Percentiles rank a stretch among this genome's conserved stretches.
Conservation (phyloP, 2,113 vertebrate genomes). For the Oxyura jamaicensis region DNA sequence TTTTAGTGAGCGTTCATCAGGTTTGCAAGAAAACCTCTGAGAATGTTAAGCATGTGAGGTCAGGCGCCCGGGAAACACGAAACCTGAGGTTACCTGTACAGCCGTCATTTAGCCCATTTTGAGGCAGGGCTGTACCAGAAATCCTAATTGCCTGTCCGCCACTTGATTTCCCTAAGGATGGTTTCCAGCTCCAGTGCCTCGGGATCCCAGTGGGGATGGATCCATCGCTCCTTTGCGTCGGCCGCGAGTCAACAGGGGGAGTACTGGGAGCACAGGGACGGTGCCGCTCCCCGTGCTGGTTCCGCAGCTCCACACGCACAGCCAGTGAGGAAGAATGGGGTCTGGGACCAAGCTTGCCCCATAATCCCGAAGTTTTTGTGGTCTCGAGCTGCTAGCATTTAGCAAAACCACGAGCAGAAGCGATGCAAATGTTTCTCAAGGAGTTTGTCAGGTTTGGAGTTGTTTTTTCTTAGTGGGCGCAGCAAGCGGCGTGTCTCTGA, state of each 20-base stretch:
- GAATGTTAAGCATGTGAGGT: neutral
- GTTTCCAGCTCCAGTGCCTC: neutral
- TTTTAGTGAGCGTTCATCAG: accelerated
- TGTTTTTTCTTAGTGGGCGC: neutral
- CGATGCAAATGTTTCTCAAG: neutral
- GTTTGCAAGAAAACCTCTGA: neutral
- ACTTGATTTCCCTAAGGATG: neutral
- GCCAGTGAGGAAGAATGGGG: neutral
- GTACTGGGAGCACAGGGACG: conserved; percentile 1
- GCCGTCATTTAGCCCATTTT: accelerated
- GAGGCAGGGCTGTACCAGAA: neutral
- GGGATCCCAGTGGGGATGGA: neutral
- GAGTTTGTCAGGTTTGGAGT: neutral
- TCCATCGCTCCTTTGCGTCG: accelerated
- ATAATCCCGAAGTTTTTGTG: neutral
- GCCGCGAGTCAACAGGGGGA: neutral
- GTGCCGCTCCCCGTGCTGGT: neutral
- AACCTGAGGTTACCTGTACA: neutral
- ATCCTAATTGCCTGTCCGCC: accelerated
- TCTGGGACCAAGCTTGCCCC: accelerated
- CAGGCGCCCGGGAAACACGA: accelerated
- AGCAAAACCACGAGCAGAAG: accelerated
- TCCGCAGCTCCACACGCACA: neutral
- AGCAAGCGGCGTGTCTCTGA: neutral
- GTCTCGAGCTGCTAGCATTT: neutral